phyloP scores from a whole-genome alignment of 1,140 invertebrate species.

The Chelonus insularis region DNA sequence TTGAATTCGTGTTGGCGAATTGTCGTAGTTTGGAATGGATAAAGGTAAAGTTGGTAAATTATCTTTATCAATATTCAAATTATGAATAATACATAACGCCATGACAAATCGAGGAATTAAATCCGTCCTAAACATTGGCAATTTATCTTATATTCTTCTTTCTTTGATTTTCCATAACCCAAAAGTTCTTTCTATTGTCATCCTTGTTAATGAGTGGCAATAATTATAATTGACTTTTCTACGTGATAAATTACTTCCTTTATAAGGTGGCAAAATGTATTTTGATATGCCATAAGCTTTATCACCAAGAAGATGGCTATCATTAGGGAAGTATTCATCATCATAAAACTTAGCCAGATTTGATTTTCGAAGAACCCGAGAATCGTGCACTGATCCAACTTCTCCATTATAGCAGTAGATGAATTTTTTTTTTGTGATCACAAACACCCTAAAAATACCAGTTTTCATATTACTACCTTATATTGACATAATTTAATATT shows the following conservation, averaged over 20 bases:
- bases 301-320: conserved; percentile 27
- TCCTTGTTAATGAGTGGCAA: conserved; percentile 6
- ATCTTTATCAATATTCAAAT: background rate
- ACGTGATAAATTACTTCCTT: conserved; percentile 19
- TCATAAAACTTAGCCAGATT: conserved; percentile 2
- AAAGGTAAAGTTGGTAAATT: background rate
- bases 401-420: conserved; percentile 25
- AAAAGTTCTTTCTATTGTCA: conserved; percentile 17
- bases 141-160: background rate
- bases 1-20: too few species aligned
- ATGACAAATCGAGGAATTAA: background rate
- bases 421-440: conserved; percentile 18
- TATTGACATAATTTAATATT: too few species aligned
- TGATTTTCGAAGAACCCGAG: conserved; percentile 26
- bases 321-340: conserved; percentile 14
- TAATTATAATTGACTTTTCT: conserved; percentile 17
- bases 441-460: conserved; percentile 29
- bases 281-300: conserved; percentile 20
- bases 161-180: conserved; percentile 20
- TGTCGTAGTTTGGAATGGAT: too few species aligned
- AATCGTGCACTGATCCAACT: conserved; percentile 31
- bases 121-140: background rate
- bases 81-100: background rate
- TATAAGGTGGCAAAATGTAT: conserved; percentile 22
- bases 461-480: too few species aligned